These are phyloP conservation scores for Ophraella communa DNA, from an alignment of 2,888 invertebrate species.

Conservation along the genomic window DNA sequence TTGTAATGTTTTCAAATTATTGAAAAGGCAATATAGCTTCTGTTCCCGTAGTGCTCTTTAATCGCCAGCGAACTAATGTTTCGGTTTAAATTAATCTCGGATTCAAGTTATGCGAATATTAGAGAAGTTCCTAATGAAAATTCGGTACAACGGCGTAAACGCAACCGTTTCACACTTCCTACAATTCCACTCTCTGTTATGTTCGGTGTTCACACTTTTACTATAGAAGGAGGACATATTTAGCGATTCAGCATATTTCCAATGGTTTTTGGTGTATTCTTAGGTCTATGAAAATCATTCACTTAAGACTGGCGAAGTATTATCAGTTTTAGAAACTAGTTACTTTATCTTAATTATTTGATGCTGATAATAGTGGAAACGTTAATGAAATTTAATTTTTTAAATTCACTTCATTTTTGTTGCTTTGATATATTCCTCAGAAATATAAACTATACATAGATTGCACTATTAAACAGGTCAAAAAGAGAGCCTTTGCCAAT, in stretches of 20 bases:
- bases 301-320: neutral
- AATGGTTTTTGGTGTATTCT: neutral
- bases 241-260: neutral
- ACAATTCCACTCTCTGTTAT: neutral
- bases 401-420: too few species aligned
- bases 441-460: too few species aligned
- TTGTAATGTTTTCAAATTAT: neutral
- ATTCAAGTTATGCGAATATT: constrained; percentile 18
- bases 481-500: too few species aligned
- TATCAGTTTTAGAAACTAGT: too few species aligned
- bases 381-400: too few species aligned
- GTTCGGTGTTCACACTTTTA: neutral
- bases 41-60: neutral
- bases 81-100: constrained; percentile 9
- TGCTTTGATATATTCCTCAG: too few species aligned
- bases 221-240: neutral
- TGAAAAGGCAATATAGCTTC: neutral
- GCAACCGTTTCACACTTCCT: constrained; percentile 2
- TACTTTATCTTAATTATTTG: too few species aligned
- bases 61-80: constrained; percentile 7
- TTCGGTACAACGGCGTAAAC: constrained; percentile 2
- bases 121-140: constrained; percentile 20
- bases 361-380: too few species aligned
- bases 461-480: too few species aligned
- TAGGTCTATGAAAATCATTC: neutral